Percentiles rank a stretch among this genome's conserved stretches.
Evolutionary conservation across 1,140 invertebrate genomes (phyloP).

Genomic region (Hyles euphorbiae): DNA sequence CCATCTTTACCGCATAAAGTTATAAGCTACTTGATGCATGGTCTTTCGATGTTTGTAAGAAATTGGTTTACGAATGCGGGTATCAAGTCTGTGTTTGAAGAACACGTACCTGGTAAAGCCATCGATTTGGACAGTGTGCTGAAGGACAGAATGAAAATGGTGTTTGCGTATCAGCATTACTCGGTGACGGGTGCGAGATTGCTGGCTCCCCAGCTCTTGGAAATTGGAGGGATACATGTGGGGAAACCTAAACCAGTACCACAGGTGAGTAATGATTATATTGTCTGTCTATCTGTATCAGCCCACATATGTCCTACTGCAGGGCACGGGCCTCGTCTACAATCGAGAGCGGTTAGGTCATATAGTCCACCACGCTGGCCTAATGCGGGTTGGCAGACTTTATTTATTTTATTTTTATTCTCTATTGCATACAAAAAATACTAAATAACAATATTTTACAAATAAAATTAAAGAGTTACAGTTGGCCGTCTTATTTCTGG

Average conservation of each 20-base stretch:
- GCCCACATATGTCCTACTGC: too few species aligned
- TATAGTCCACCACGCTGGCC: too few species aligned
- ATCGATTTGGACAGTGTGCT: conserved; percentile 76
- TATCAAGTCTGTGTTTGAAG: conserved; percentile 52
- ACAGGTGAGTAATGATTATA: conserved; percentile 24
- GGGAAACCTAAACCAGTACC: conserved; percentile 38
- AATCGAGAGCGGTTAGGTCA: too few species aligned
- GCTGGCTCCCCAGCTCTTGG: conserved; percentile 74
- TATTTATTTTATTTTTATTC: too few species aligned
- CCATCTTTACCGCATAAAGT: conserved; percentile 70
- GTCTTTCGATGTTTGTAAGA: conserved; percentile 20
- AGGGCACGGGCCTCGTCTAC: too few species aligned
- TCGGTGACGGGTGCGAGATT: conserved; percentile 76
- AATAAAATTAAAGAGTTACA: too few species aligned
- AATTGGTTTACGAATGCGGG: conserved; percentile 35
- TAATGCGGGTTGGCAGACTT: too few species aligned
- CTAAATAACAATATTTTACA: too few species aligned
- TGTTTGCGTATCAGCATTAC: conserved; percentile 80
- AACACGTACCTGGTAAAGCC: conserved; percentile 68
- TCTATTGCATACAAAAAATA: too few species aligned
- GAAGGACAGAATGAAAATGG: conserved; percentile 74
- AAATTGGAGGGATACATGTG: conserved; percentile 25
- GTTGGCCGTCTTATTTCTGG: too few species aligned
- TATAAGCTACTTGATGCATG: conserved; percentile 35
- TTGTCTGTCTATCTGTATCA: too few species aligned